Evolutionary conservation across 2,888 invertebrate species (phyloP).

Genomic region (Myathropa florea): DNA sequence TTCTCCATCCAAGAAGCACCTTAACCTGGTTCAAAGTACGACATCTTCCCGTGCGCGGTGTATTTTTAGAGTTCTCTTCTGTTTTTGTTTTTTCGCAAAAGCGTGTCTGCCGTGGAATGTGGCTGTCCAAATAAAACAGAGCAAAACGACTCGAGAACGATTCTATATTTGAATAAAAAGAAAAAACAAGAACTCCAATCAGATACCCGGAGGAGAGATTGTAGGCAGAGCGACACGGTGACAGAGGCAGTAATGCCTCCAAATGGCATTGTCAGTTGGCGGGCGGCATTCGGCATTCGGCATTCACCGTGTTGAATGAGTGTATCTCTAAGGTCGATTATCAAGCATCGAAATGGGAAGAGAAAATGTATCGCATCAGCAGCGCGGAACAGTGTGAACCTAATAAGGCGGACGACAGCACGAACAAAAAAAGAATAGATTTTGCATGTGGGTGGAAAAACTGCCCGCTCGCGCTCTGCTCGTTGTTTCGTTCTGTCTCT

Average conservation of each 20-base stretch:
- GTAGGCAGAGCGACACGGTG: neutral
- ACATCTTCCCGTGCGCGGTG: neutral
- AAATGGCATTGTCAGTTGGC: constrained; percentile 44
- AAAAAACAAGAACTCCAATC: constrained; percentile 6
- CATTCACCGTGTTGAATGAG: constrained; percentile 34
- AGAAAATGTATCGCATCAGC: constrained; percentile 55
- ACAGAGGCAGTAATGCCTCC: constrained; percentile 5
- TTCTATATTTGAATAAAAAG: constrained; percentile 14
- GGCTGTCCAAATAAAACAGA: neutral
- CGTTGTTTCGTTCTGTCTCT: constrained; percentile 6
- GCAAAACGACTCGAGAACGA: neutral
- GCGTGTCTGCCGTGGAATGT: constrained; percentile 15
- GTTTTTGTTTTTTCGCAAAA: constrained; percentile 8
- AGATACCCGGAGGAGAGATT: neutral
- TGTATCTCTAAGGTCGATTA: constrained; percentile 52
- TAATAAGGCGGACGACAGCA: constrained; percentile 55
- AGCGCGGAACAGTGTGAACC: constrained; percentile 48
- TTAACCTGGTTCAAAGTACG: constrained; percentile 15
- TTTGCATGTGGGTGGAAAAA: constrained; percentile 62
- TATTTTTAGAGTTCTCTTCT: neutral
- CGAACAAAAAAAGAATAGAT: neutral
- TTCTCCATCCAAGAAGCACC: constrained; percentile 6
- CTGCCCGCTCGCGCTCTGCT: constrained; percentile 15
- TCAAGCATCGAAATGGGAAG: constrained; percentile 28
- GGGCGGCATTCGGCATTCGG: neutral